Percentiles rank a stretch among this genome's conserved stretches.
These are phyloP conservation scores for Gephyroberyx darwinii DNA, from an alignment of 2,797 vertebrate species.

Conservation along the genomic window DNA sequence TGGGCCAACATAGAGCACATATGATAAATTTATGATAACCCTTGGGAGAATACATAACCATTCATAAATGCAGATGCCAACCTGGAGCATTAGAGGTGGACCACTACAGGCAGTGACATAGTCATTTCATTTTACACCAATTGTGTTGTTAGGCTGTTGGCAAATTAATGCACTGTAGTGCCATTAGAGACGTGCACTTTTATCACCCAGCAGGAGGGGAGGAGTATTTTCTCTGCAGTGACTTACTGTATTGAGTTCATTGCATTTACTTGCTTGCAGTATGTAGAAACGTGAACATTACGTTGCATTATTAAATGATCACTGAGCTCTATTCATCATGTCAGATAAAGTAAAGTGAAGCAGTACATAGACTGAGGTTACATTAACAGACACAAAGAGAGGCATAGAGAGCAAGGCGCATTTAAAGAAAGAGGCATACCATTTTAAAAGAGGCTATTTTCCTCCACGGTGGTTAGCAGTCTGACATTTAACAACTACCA, in stretches of 20 bases:
- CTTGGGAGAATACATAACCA: constrained; percentile 51
- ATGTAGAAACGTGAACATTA: background rate
- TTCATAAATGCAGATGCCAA: constrained; percentile 63
- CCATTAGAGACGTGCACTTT: background rate
- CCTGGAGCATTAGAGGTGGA: constrained; percentile 36
- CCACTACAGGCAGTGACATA: constrained; percentile 3
- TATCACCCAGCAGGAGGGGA: constrained; percentile 4
- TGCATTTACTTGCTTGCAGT: constrained; percentile 1
- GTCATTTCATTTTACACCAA: constrained; percentile 29
- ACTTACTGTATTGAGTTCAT: background rate
- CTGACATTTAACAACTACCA: background rate
- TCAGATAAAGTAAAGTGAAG: background rate
- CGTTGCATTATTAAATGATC: background rate
- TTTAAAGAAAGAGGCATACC: background rate
- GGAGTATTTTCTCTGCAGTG: background rate
- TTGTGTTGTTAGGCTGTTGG: constrained; percentile 27
- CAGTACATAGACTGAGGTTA: background rate
- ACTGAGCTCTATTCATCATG: background rate
- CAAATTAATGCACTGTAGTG: constrained; percentile 16
- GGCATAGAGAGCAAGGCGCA: background rate
- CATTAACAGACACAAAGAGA: background rate
- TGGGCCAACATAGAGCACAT: constrained; percentile 70
- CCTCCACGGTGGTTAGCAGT: background rate
- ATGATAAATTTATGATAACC: constrained; percentile 66
- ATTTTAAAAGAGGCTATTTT: background rate